Evolutionary conservation across 2,113 vertebrate genomes (phyloP), one percentile per base, ranked within the genome.

Genomic region (Hypocryptadius cinnamomeus): DNA sequence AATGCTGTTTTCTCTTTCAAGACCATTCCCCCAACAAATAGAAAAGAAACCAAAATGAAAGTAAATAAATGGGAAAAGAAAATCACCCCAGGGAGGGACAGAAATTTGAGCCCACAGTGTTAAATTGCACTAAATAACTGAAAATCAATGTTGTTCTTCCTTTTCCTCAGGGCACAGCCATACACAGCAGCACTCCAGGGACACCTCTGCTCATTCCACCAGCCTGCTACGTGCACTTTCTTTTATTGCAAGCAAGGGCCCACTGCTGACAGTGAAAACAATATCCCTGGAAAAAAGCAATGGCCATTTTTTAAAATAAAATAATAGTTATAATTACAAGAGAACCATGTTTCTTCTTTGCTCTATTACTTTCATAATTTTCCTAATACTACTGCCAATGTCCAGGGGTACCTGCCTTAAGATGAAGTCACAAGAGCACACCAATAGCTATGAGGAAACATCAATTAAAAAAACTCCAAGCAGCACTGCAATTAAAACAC

Each of bases 61-160:
- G 51, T 48, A 87, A 93, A 93, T 37, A 71, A 90, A n/a, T 23
- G 1, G 2, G 35, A 2, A 19, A 70, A 54, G 48, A 83, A 93
- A 94, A 15, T 13, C 48, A 45, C 85, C 53, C 31, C 47, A 39
- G 72, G 82, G 76, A 93, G 50, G 83, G 79, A 65, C n/a, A 79
- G 87, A 86, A 93, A 95, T 61, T 23, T 16, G 82, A 93, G 92
- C 48, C 82, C 31, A 13, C 3, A 5, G 51, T 60, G 82, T 93
- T 95, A 94, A 89, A 91, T 83, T 95, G 94, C 5, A 3, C 92
- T 93, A 94, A 96, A 93, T 80, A 96, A 96, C 91, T 45, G 68
- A 94, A 94, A 96, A 96, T 94, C 95, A 74, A 45, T 94, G 85
- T 45, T 90, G 72, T 77, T 90, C 85, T 87, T 95, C 89, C 84